Base-by-base conservation (phyloP, 2,113 vertebrate genomes). In the Vidua macroura region DNA sequence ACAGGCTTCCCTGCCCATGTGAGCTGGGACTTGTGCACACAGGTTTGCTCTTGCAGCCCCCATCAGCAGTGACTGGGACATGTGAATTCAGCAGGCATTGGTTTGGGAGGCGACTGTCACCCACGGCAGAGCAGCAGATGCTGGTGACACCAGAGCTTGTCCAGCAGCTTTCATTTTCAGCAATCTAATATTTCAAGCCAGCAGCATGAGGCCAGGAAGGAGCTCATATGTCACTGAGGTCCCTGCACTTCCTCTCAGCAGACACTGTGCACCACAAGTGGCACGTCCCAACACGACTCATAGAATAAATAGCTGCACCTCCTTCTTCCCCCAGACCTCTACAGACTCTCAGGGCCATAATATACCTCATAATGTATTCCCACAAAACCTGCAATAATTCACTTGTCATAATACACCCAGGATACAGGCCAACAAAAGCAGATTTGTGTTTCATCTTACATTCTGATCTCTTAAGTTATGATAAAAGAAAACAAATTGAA, bases 401-500 rank as follows among this genome's bases (percentile, higher is more conserved):
- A 73, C 63, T 94, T 96, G 90, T 90, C 80, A 89, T 95, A 91
- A 96, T 75, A 89, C 16, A 35, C 43, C 20, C 56, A 96, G 77
- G 46, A 91, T 16, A 35, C 39, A 88, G 35, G 91, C 92, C 96
- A 96, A 91, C 72, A 88, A 94, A 95, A 97, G 94, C 27, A 82
- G 90, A 83, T 87, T 95, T 93, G 85, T 64, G 68, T 94, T 96
- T 96, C 91, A 79, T 93, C 90, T 95, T 86, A 80, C 76, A 69
- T 83, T 95, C 88, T 97, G 67, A 88, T 88, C 84, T 80, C 70
- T 35, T 21, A 52, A 84, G 80, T 89, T 95, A 92, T 95, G 92
- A 55, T 83, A 83, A 96, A 89, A 94, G 86, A 97, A 95, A 95
- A 69, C n/a, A 83, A 96, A 90, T 48, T 63, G 30, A 96, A 90